Conservation (phyloP, 2,113 vertebrate genomes). For the Hippocampus mohnikei region DNA sequence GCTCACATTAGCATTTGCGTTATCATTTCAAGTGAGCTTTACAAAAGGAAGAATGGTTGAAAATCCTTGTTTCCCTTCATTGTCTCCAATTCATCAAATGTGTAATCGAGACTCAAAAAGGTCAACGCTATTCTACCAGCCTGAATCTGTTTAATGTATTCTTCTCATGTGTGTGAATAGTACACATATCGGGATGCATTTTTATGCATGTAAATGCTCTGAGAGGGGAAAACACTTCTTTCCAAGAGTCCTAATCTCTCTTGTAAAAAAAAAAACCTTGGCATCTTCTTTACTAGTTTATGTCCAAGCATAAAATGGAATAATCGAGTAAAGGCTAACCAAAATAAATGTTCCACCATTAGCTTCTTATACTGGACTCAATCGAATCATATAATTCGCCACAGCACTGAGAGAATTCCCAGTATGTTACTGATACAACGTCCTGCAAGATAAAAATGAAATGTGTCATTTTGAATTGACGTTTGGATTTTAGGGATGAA, state of each 20-base stretch:
- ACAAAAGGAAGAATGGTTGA: not conserved
- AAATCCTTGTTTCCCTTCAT: slow-evolving; percentile 15
- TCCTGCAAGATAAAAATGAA: not conserved
- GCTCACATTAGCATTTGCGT: slow-evolving; percentile 25
- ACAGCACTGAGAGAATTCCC: slow-evolving; percentile 2
- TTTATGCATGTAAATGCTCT: not conserved
- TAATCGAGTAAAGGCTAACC: slow-evolving; percentile 21
- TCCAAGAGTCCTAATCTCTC: slow-evolving; percentile 2
- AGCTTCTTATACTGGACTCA: slow-evolving; percentile 26
- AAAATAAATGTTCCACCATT: slow-evolving; percentile 24
- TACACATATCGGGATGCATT: not conserved
- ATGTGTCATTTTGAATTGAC: not conserved
- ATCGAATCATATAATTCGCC: slow-evolving; percentile 35
- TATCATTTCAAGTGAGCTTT: slow-evolving; percentile 27
- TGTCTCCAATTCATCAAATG: not conserved
- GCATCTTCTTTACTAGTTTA: slow-evolving; percentile 24
- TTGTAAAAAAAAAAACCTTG: slow-evolving; percentile 4
- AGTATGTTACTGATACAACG: not conserved
- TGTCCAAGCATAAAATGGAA: slow-evolving; percentile 28
- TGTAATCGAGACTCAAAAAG: not conserved
- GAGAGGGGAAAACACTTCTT: not conserved
- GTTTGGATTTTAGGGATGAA: not conserved
- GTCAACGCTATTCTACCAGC: not conserved
- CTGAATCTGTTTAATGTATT: slow-evolving; percentile 1
- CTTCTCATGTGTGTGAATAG: not conserved